Base-by-base conservation (phyloP, 2,888 invertebrate genomes). In the Machimus atricapillus region DNA sequence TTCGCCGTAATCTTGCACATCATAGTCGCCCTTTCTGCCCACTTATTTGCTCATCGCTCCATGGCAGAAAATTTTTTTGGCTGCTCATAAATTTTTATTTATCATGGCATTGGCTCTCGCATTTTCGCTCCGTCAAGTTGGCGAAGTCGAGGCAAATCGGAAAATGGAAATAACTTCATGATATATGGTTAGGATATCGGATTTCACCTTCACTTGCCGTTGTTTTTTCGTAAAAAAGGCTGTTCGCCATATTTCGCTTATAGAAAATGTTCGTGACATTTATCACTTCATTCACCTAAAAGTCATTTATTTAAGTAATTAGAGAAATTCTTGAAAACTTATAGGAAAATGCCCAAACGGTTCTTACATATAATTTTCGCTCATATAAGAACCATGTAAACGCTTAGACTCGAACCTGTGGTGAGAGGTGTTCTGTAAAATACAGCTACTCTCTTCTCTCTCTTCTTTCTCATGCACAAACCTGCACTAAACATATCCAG, bases 51-150 rank as follows among this genome's bases (percentile, higher is more conserved):
- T 83, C 66, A 37, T 73, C 58, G 73, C 40, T n/a, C 66, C 23
- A 83, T 83, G 83, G 73, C 73, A 83, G 73, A 83, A 73, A 83
- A 66, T 37, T 46, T 83, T 83, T 83, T 73, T 40, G 66, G 66
- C 83, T 73, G 73, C 83, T 83, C 83, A 73, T 83, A 83, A 83
- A 83, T 83, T 73, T 83, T 83, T 83, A 83, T 83, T 83, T 83
- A 83, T 83, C 83, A 82, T 82, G 58, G 82, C 82, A 82, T 82
- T 58, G 52, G 52, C 31, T 56, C 58, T 34, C 31, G 34, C 37
- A 82, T 56, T 23, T 56, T 58, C 14, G 23, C 34, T 0, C 16
- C 40, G 56, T 37, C 37, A 31, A n/a, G 58, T 82, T 82, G 82
- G n/a, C 78, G 8, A 5, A n/a, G 19, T 0, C 19, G 78, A n/a